Conservation (phyloP, 1,140 invertebrate species). For the Nasonia vitripennis region DNA sequence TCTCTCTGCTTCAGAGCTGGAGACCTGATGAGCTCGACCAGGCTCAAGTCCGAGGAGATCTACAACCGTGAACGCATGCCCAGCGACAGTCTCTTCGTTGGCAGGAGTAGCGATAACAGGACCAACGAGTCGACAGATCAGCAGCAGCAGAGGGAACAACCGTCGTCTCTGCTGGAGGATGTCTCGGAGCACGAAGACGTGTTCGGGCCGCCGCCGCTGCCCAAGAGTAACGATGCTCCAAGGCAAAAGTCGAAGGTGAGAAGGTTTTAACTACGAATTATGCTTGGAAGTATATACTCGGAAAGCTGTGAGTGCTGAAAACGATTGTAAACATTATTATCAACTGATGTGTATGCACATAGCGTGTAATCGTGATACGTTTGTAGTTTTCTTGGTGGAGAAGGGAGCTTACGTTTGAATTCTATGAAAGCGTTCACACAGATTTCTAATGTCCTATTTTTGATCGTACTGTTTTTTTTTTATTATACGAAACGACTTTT, state of each 20-base stretch:
- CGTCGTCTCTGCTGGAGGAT: constrained; percentile 47
- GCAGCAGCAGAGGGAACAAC: constrained; percentile 30
- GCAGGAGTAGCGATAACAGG: neutral
- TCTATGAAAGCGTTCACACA: too few relatives aligned
- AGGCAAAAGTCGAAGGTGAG: constrained; percentile 55
- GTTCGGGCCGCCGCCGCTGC: constrained; percentile 66
- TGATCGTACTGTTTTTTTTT: too few relatives aligned
- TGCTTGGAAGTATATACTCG: neutral
- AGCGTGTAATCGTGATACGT: too few relatives aligned
- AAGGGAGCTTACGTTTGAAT: too few relatives aligned
- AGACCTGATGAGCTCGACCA: constrained; percentile 62
- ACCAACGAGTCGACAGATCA: constrained; percentile 45
- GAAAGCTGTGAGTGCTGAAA: too few relatives aligned
- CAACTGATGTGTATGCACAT: too few relatives aligned
- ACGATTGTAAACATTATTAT: neutral
- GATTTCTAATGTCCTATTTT: too few relatives aligned
- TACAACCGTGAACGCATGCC: constrained; percentile 59
- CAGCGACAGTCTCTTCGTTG: constrained; percentile 63
- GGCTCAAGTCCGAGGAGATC: constrained; percentile 64
- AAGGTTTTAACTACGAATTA: neutral
- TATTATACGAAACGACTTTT: too few relatives aligned
- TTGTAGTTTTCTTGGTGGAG: too few relatives aligned
- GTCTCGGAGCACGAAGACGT: constrained; percentile 65
- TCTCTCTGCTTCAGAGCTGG: constrained; percentile 57
- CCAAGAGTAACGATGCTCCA: constrained; percentile 49